phyloP scores from a whole-genome alignment of 2,888 invertebrate species.

The Drosophila robusta region DNA sequence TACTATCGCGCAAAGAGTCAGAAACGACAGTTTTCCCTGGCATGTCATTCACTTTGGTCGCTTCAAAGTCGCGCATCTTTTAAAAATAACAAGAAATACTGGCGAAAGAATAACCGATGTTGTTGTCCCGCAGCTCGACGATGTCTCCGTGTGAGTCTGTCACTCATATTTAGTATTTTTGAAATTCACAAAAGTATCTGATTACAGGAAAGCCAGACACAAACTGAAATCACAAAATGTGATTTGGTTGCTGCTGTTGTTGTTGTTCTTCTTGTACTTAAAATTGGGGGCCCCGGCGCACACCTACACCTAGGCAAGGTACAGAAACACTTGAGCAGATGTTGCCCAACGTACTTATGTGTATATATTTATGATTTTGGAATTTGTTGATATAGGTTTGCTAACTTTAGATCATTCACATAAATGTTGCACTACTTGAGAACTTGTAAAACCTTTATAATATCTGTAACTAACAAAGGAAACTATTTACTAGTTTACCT shows the following conservation, averaged over 20 bases:
- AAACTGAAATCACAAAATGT: slow-evolving; percentile 80
- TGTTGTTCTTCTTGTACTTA: slow-evolving; percentile 23
- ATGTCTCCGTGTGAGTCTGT: slow-evolving; percentile 60
- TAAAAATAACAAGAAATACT: slow-evolving; percentile 74
- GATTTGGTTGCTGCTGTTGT: slow-evolving; percentile 43
- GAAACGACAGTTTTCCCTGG: slow-evolving; percentile 64
- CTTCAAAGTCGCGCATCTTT: slow-evolving; percentile 70
- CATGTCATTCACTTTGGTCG: slow-evolving; percentile 72
- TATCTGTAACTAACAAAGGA: no score
- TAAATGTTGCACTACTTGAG: background rate
- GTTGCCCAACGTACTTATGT: slow-evolving; percentile 41
- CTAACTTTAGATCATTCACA: background rate
- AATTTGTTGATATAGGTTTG: slow-evolving; percentile 2
- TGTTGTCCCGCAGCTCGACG: slow-evolving; percentile 13
- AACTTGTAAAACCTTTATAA: no score
- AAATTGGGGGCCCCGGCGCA: slow-evolving; percentile 23
- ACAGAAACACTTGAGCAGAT: slow-evolving; percentile 51
- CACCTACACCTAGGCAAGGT: slow-evolving; percentile 23
- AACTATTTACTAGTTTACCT: no score
- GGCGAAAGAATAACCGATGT: slow-evolving; percentile 65
- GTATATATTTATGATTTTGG: slow-evolving; percentile 15
- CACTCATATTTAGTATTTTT: slow-evolving; percentile 79
- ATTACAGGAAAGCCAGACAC: slow-evolving; percentile 81
- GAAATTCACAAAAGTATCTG: slow-evolving; percentile 81
- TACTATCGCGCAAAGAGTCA: slow-evolving; percentile 32